These are phyloP conservation scores for Delia radicum DNA, from an alignment of 1,140 invertebrate species.

Conservation along the genomic window DNA sequence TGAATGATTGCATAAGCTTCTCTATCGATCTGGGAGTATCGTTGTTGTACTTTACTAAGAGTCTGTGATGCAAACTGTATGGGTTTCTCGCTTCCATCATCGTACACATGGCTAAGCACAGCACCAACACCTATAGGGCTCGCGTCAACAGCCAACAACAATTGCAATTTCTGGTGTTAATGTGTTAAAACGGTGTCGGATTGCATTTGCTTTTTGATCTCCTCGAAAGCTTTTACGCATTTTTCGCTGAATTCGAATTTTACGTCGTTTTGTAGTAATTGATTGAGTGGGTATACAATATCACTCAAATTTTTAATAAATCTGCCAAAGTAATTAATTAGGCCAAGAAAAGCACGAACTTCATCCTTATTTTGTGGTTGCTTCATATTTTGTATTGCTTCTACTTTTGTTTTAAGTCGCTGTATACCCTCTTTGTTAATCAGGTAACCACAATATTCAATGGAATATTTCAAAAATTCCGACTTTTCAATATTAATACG, in stretches of 20 bases:
- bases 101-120: conserved; percentile 53
- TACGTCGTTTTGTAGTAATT: conserved; percentile 34
- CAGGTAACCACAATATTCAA: conserved; percentile 42
- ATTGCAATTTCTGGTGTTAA: conserved; percentile 55
- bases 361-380: conserved; percentile 30
- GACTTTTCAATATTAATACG: no score
- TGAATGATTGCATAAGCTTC: conserved; percentile 59
- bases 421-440: conserved; percentile 38
- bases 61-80: conserved; percentile 58
- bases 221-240: conserved; percentile 37
- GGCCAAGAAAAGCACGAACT: conserved; percentile 36
- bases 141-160: conserved; percentile 53
- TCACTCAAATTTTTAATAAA: conserved; percentile 30
- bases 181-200: conserved; percentile 48
- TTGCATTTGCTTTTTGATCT: conserved; percentile 40
- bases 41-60: conserved; percentile 55
- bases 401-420: conserved; percentile 29
- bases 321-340: conserved; percentile 27
- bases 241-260: conserved; percentile 35
- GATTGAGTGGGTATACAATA: conserved; percentile 33
- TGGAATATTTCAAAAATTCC: no score
- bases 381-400: conserved; percentile 33
- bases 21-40: conserved; percentile 60
- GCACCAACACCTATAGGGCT: conserved; percentile 44
- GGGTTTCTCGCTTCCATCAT: conserved; percentile 53